These are phyloP conservation scores for Dermolepida albohirtum DNA, from an alignment of 2,888 invertebrate species.

Conservation along the genomic window DNA sequence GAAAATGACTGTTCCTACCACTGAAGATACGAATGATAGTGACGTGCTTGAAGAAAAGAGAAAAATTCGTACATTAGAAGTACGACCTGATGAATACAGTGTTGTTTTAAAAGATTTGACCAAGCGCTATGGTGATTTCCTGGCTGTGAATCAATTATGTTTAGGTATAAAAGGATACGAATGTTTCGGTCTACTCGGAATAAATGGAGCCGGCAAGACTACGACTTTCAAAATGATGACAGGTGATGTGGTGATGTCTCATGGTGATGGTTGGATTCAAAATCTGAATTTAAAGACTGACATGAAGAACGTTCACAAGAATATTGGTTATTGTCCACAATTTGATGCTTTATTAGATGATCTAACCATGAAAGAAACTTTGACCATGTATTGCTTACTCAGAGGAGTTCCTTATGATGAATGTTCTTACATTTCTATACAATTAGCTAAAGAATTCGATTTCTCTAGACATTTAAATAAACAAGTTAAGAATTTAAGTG, in stretches of 20 bases:
- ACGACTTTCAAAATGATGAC: conserved; percentile 92
- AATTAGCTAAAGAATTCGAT: conserved; percentile 64
- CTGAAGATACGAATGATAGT: conserved; percentile 56
- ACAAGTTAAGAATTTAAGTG: conserved; percentile 64
- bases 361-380: conserved; percentile 68
- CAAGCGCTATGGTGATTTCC: conserved; percentile 77
- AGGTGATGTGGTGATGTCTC: conserved; percentile 80
- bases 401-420: conserved; percentile 63
- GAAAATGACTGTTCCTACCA: conserved; percentile 48
- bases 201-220: conserved; percentile 91
- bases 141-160: conserved; percentile 80
- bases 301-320: conserved; percentile 71
- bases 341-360: conserved; percentile 70
- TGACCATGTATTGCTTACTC: conserved; percentile 67
- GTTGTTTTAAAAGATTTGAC: conserved; percentile 75
- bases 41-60: conserved; percentile 71
- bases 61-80: conserved; percentile 64
- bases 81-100: conserved; percentile 63
- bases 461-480: conserved; percentile 65
- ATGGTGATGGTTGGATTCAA: conserved; percentile 76
- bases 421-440: conserved; percentile 56
- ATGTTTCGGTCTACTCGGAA: conserved; percentile 82
- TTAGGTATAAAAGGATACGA: conserved; percentile 73
- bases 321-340: conserved; percentile 70
- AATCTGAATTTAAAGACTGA: conserved; percentile 63